Conservation (phyloP, 2,888 invertebrate genomes). For the Scaptomyza reducta region DNA sequence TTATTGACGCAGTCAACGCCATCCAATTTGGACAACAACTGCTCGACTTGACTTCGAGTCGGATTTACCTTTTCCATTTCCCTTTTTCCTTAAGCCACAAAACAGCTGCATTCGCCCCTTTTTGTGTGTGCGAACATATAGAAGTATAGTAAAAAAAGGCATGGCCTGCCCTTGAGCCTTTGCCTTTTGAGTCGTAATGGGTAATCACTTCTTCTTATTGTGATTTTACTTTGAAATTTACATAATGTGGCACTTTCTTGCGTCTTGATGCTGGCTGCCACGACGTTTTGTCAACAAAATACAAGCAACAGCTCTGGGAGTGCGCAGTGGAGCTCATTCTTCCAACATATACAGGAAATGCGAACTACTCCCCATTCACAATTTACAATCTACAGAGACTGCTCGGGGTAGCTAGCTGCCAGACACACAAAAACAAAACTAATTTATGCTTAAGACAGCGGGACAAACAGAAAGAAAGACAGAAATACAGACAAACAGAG, state of each 20-base stretch:
- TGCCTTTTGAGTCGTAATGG: constrained; percentile 46
- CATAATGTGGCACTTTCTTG: constrained; percentile 60
- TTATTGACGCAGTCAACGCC: constrained; percentile 42
- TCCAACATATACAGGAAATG: constrained; percentile 64
- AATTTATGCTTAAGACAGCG: constrained; percentile 65
- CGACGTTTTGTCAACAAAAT: constrained; percentile 52
- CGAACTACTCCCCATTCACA: constrained; percentile 52
- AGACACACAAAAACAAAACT: constrained; percentile 69
- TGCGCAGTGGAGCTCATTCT: background rate
- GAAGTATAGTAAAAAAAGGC: constrained; percentile 47
- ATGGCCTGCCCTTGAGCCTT: constrained; percentile 46
- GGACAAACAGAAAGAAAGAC: constrained; percentile 10
- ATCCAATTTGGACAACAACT: constrained; percentile 64
- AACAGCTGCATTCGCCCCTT: constrained; percentile 34
- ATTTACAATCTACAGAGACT: constrained; percentile 70
- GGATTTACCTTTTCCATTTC: constrained; percentile 30
- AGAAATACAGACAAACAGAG: constrained; percentile 8
- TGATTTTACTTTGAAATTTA: constrained; percentile 68
- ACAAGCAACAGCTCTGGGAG: constrained; percentile 9
- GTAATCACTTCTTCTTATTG: constrained; percentile 63
- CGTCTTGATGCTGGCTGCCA: constrained; percentile 55
- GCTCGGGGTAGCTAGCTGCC: constrained; percentile 49
- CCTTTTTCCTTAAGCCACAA: constrained; percentile 6
- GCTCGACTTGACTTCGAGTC: constrained; percentile 43
- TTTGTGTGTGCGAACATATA: constrained; percentile 4